phyloP scores from a whole-genome alignment of 1,140 invertebrate species.

The Drosophila lacertosa region DNA sequence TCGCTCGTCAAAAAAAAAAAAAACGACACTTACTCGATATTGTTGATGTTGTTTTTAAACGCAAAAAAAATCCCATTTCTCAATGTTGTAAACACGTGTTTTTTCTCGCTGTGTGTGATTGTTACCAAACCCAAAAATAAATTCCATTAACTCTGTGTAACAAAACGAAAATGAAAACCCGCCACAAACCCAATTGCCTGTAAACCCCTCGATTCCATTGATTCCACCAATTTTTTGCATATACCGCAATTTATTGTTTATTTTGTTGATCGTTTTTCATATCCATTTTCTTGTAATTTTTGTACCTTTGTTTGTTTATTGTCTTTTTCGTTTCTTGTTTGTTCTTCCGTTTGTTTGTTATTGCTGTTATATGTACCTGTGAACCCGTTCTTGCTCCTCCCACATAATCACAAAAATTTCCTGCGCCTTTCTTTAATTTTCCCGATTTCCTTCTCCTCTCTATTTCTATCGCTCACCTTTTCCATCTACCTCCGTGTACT shows the following conservation, averaged over 20 bases:
- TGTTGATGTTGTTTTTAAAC: slow-evolving; percentile 17
- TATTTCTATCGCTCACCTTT: slow-evolving; percentile 9
- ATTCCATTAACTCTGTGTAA: background rate
- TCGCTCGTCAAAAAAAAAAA: slow-evolving; percentile 2
- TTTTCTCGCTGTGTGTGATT: slow-evolving; percentile 29
- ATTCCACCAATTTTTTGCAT: slow-evolving; percentile 5
- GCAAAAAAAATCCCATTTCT: slow-evolving; percentile 26
- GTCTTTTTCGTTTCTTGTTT: slow-evolving; percentile 10
- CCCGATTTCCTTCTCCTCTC: no score
- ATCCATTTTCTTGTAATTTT: slow-evolving; percentile 23
- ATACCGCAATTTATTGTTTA: slow-evolving; percentile 11
- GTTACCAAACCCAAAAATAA: slow-evolving; percentile 9
- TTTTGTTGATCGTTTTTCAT: slow-evolving; percentile 5
- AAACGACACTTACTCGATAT: slow-evolving; percentile 23
- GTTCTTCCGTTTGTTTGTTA: slow-evolving; percentile 29
- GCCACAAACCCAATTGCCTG: background rate
- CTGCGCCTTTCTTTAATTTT: slow-evolving; percentile 8
- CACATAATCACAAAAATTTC: slow-evolving; percentile 1
- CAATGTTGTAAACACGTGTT: slow-evolving; percentile 45
- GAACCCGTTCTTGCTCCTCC: slow-evolving; percentile 2
- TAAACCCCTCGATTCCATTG: background rate
- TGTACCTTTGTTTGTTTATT: slow-evolving; percentile 20
- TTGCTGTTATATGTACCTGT: slow-evolving; percentile 7
- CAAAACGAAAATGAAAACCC: no score
- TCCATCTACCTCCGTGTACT: background rate